Evolutionary conservation across 2,797 vertebrate species (phyloP), one percentile per base, ranked within the genome.

Genomic region (Cryptoprocta ferox): DNA sequence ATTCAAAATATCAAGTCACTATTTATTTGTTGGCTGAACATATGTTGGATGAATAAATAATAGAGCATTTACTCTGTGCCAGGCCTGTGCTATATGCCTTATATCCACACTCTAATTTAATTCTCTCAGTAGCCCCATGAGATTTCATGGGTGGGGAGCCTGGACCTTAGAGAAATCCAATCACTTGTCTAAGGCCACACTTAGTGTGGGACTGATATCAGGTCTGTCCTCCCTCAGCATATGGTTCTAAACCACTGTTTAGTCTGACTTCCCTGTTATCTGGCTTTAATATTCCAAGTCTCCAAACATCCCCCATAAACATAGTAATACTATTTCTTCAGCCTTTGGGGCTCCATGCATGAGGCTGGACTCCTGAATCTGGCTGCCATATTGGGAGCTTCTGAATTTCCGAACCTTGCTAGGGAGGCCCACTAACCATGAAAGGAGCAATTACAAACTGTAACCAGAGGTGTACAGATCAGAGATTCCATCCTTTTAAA

Each of bases 381-480:
- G 78, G 73, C 26, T 86, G 10, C 32, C 48, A 3, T 2, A 11
- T 4, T 1, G 3, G 30, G 45, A 11, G 9, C 59, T 15, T 48
- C 73, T 59, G 0, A 0, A 8, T 59, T 48, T 82, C 59, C 61
- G 71, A 94, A 86, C 15, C 76, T 94, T 86, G 76, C 66, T 63
- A 0, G 1, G 65, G 37, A 82, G 94, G 59, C 80, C 88, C 63
- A 39, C 37, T 61, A 48, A 59, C 6, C 32, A 4, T 21, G 42
- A 90, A 95, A 94, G 68, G 42, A 85, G 68, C 59, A 71, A 92
- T 97, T 86, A 97, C 48, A 95, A 96, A 48, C 88, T 86, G 65
- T 50, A 88, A 50, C 90, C 59, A 87, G 70, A 92, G 71, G 75
- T 68, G 5, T 50, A 42, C 50, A 66, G 80, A 91, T 97, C 94